A percentile compares a stretch with the other conserved stretches of the same genome.
Conservation (phyloP, 2,113 vertebrate species). For the rabbit (Oryctolagus cuniculus) region mOryCun1.1 NC_091452.1:24073001-24073500, state of each 20-base stretch:
- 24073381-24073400: neutral
- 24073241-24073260: neutral
- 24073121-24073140: neutral
- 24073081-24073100: neutral
- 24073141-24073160: neutral
- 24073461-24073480: neutral
- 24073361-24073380: rapidly evolving
- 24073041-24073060: rapidly evolving
- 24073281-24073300: neutral
- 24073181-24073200: neutral
- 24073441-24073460: no score
- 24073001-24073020: neutral
- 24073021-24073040: neutral
- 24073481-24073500: neutral
- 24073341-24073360: rapidly evolving
- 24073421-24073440: neutral
- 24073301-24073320: rapidly evolving
- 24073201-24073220: no score
- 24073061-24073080: neutral
- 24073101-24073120: neutral
- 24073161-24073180: neutral
- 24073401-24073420: no score
- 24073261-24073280: neutral
- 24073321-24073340: neutral
- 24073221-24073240: neutral